phyloP scores from a whole-genome alignment of 2,113 vertebrate species.

The Piaya cayana region DNA sequence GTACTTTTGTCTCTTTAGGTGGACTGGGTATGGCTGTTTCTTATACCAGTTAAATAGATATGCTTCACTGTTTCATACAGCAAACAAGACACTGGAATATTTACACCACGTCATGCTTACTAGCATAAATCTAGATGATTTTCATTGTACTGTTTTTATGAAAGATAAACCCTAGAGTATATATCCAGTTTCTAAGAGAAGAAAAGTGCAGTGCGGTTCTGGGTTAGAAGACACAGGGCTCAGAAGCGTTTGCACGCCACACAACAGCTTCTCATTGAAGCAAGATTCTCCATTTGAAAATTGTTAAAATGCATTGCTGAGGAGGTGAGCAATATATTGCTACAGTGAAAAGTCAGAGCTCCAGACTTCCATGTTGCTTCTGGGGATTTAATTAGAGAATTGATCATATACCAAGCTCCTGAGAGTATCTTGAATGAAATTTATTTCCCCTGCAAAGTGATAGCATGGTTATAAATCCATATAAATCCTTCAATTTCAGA shows the following conservation, averaged over 20 bases:
- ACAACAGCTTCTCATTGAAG: background rate
- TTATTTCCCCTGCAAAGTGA: background rate
- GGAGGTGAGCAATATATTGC: background rate
- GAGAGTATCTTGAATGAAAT: background rate
- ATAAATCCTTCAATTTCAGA: background rate
- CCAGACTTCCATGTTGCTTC: background rate
- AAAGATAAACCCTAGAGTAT: background rate
- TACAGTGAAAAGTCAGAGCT: background rate
- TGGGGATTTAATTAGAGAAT: background rate
- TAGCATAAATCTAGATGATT: background rate
- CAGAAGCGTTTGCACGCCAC: background rate
- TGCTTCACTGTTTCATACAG: background rate
- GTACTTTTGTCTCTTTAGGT: background rate
- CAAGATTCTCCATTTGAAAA: background rate
- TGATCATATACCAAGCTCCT: background rate
- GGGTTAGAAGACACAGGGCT: background rate
- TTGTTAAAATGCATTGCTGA: background rate
- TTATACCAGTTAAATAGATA: background rate
- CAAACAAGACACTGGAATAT: background rate
- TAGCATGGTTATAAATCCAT: background rate
- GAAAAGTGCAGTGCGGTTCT: background rate
- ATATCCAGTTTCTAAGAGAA: background rate
- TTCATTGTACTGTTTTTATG: background rate
- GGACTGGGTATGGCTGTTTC: background rate
- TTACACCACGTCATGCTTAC: background rate